Base-by-base conservation (phyloP, 2,113 vertebrate genomes). In the Calidris pygmaea region DNA sequence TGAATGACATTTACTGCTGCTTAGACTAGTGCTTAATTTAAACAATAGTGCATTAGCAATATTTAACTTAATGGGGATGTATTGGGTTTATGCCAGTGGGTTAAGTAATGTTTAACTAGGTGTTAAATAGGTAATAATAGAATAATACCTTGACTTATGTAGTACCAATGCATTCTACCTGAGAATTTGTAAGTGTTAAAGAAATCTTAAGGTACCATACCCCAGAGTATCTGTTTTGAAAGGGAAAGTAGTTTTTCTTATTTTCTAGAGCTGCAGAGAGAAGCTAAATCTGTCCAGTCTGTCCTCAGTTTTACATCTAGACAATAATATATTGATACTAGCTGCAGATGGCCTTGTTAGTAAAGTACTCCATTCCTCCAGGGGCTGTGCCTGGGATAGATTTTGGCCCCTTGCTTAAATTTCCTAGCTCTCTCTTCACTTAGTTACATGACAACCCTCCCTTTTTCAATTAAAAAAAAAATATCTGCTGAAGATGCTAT, bases 71-170 rank as follows among this genome's bases (percentile, higher is more conserved):
- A 93, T 96, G 92, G 88, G 89, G 35, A 74, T 91, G 60, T 50
- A 77, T 92, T 97, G 90, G 96, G 85, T 78, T 91, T 86, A 78
- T 91, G 97, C 95, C 95, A 96, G 71, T 87, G 88, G 94, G 95
- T 97, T 97, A 97, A 97, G 94, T 95, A 93, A 95, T 95, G 75
- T 91, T 97, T 96, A 96, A 97, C 85, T 94, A 95, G 91, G 93
- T 97, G 94, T 95, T 97, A 97, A 97, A 96, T 92, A 87, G 88
- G 62, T 93, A 93, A 95, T 96, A 96, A 97, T 88, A 87, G 90
- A 97, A 95, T 91, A 93, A 95, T 88, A 93, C 84, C 93, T 91
- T 83, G 77, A 78, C 45, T 92, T 95, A 85, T 34, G 68, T 93
- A 65, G 62, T 74, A 80, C 50, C 53, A 92, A 41, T 86, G 37